A percentile compares a stretch with the other conserved stretches of the same genome.
These are phyloP conservation scores for Riptortus pedestris DNA, from an alignment of 1,140 invertebrate species.

Conservation along the genomic window DNA sequence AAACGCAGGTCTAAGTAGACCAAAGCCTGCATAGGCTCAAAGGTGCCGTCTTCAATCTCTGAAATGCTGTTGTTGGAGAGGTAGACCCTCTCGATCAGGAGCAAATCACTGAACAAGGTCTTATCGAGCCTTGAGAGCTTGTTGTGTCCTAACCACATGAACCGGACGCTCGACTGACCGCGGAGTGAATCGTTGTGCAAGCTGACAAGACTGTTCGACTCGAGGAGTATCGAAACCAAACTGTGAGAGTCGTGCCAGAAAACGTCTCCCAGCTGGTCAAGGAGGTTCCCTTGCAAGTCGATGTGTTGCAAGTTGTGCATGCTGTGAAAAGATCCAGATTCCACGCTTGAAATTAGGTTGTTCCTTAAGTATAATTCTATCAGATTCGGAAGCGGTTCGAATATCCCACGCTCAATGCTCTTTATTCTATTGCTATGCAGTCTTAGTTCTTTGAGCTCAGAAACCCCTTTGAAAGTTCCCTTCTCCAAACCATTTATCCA, in stretches of 20 bases:
- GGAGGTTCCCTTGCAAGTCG: conserved; percentile 71
- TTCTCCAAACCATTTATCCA: conserved; percentile 67
- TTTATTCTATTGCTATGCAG: conserved; percentile 74
- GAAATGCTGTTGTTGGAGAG: conserved; percentile 72
- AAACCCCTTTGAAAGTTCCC: conserved; percentile 63
- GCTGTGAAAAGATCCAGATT: conserved; percentile 69
- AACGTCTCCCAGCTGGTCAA: conserved; percentile 66
- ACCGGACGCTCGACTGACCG: conserved; percentile 67
- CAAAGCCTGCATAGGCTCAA: conserved; percentile 59
- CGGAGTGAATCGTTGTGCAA: conserved; percentile 67
- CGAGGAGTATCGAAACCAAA: conserved; percentile 73
- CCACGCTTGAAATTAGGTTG: conserved; percentile 69
- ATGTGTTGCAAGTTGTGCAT: conserved; percentile 76
- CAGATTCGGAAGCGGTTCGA: conserved; percentile 64
- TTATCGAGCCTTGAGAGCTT: conserved; percentile 59
- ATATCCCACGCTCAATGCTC: conserved; percentile 63
- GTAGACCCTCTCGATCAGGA: conserved; percentile 64
- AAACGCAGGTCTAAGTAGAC: conserved; percentile 67
- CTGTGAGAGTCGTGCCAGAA: conserved; percentile 63
- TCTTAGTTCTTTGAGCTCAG: conserved; percentile 66
- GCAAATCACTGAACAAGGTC: conserved; percentile 61
- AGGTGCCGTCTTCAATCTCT: conserved; percentile 66
- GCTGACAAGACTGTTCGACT: conserved; percentile 64
- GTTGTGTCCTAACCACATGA: conserved; percentile 79
- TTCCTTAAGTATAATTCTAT: conserved; percentile 79